These are phyloP conservation scores for Bombyx mori DNA, from an alignment of 1,140 invertebrate species.

Conservation along the genomic window DNA sequence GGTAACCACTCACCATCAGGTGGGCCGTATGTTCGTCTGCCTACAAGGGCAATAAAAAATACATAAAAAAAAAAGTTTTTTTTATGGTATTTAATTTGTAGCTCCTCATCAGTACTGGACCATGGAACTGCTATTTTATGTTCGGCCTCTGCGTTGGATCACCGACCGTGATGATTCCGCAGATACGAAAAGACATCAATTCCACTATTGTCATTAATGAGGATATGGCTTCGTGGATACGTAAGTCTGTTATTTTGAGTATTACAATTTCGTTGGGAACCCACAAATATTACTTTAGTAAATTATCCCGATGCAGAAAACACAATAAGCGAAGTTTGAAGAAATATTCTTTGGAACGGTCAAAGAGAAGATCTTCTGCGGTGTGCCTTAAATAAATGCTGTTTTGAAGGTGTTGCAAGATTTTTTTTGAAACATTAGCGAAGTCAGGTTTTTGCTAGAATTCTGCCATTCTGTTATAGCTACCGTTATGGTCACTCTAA, in stretches of 20 bases:
- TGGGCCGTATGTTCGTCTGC: no score
- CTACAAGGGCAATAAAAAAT: no score
- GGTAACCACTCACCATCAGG: no score
- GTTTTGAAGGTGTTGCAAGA: not conserved
- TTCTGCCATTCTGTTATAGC: no score
- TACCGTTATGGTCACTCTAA: no score
- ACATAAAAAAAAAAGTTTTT: no score
- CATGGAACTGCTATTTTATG: slow-evolving; percentile 8
- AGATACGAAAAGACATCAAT: slow-evolving; percentile 14
- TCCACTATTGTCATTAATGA: slow-evolving; percentile 10
- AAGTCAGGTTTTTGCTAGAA: no score
- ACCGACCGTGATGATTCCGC: slow-evolving; percentile 18
- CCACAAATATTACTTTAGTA: not conserved
- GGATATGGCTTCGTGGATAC: slow-evolving; percentile 19
- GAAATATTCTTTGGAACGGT: not conserved
- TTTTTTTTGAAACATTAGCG: not conserved
- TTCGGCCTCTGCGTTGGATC: slow-evolving; percentile 12
- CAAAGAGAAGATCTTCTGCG: not conserved
- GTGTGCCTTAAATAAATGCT: no score
- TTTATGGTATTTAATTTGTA: slow-evolving; percentile 7
- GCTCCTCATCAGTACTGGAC: slow-evolving; percentile 7
- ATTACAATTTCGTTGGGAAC: not conserved
- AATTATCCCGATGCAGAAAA: not conserved
- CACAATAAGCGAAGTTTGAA: not conserved
- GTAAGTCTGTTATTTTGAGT: slow-evolving; percentile 7